Percentiles rank a stretch among this genome's conserved stretches.
Evolutionary conservation across 2,113 vertebrate genomes (phyloP).

Genomic region (Atlantisia rogersi): DNA sequence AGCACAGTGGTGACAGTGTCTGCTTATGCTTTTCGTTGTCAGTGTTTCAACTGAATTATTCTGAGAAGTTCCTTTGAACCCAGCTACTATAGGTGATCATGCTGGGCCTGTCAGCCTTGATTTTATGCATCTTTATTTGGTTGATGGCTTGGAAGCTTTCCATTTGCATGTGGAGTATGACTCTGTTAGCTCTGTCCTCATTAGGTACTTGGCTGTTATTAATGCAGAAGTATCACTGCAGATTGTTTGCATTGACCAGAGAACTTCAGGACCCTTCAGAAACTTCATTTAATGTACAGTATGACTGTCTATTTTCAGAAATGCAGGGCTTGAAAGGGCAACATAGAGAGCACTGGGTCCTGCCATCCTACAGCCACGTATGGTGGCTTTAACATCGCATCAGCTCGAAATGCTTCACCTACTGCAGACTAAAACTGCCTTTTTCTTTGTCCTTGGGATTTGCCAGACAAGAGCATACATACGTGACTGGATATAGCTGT

Average conservation of each 20-base stretch:
- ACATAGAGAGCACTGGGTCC: background rate
- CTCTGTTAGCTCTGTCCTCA: background rate
- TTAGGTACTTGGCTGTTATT: background rate
- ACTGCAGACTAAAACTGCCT: background rate
- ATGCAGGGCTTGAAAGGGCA: background rate
- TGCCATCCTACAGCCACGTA: background rate
- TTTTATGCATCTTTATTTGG: background rate
- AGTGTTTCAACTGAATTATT: background rate
- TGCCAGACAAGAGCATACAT: background rate
- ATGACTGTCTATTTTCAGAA: background rate
- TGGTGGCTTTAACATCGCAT: background rate
- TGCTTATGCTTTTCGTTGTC: background rate
- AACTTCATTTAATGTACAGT: background rate
- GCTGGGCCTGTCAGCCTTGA: background rate
- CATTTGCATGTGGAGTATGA: background rate
- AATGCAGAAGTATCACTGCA: background rate
- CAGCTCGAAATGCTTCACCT: background rate
- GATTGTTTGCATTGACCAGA: background rate
- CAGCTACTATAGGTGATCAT: fast-evolving
- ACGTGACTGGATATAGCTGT: background rate
- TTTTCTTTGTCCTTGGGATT: background rate
- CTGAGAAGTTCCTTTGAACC: background rate
- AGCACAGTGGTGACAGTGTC: background rate
- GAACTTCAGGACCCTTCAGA: background rate
- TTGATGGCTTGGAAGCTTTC: background rate